A percentile compares a stretch with the other conserved stretches of the same genome.
These are phyloP conservation scores for Nomada goodeniana DNA, from an alignment of 2,888 invertebrate species.

Conservation along the genomic window DNA sequence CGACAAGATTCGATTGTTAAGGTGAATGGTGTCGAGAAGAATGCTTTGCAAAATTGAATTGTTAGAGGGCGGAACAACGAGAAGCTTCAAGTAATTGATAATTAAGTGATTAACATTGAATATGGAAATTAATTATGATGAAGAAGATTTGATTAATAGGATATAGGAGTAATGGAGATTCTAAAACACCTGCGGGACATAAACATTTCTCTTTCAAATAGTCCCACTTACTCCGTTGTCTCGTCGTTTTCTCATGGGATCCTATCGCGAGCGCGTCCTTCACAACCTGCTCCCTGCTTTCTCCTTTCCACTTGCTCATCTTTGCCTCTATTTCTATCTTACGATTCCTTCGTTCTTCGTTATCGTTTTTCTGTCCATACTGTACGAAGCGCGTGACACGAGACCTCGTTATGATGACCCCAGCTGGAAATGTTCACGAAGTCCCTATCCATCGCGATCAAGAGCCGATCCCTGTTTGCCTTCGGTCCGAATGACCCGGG, in stretches of 20 bases:
- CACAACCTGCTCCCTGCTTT: conserved; percentile 11
- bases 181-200: not conserved
- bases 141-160: too few relatives aligned
- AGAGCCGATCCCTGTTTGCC: conserved; percentile 67
- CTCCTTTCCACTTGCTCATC: not conserved
- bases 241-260: conserved; percentile 46
- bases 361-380: conserved; percentile 17
- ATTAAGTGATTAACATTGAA: too few relatives aligned
- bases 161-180: too few relatives aligned
- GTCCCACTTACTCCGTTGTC: conserved; percentile 59
- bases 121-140: too few relatives aligned
- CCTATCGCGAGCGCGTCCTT: conserved; percentile 53
- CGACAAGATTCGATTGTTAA: too few relatives aligned
- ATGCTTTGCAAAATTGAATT: too few relatives aligned
- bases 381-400: conserved; percentile 70
- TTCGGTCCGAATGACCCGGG: conserved; percentile 64
- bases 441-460: conserved; percentile 70
- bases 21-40: too few relatives aligned
- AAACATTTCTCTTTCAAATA: conserved; percentile 45
- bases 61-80: too few relatives aligned
- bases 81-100: too few relatives aligned
- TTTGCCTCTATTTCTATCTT: not conserved
- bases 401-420: conserved; percentile 80
- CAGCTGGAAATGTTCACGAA: conserved; percentile 66
- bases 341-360: conserved; percentile 8